Percentiles rank a stretch among this genome's conserved stretches.
Conservation (phyloP, 1,140 invertebrate species). For the Drosophila insularis region DNA sequence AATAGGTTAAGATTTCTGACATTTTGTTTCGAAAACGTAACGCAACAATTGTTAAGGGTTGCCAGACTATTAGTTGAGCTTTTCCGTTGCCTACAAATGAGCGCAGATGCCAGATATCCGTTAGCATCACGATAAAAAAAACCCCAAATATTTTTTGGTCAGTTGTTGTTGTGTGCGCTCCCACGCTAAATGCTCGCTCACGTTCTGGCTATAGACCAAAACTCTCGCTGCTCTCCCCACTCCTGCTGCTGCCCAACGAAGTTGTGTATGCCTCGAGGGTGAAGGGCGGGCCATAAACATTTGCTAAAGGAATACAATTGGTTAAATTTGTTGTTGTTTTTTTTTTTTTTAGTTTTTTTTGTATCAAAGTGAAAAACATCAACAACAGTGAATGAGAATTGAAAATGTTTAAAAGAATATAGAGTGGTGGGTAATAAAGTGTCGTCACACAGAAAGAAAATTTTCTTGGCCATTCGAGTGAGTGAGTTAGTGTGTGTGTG, state of each 20-base stretch:
- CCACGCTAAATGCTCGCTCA: conserved; percentile 36
- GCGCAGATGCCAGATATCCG: conserved; percentile 15
- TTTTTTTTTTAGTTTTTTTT: background rate
- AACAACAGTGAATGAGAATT: background rate
- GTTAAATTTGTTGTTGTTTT: background rate
- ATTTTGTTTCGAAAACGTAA: background rate
- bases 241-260: conserved; percentile 30
- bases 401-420: background rate
- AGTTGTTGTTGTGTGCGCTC: conserved; percentile 63
- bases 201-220: conserved; percentile 22
- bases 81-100: background rate
- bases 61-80: background rate
- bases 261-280: conserved; percentile 41
- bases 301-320: background rate
- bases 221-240: conserved; percentile 22
- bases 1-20: background rate
- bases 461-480: conserved; percentile 42
- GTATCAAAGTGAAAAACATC: background rate
- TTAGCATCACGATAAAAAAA: conserved; percentile 5
- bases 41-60: conserved; percentile 1
- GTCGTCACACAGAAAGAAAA: conserved; percentile 57
- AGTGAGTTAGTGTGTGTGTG: conserved; percentile 17
- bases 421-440: conserved; percentile 18
- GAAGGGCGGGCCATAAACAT: conserved; percentile 28
- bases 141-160: conserved; percentile 25